phyloP scores from a whole-genome alignment of 2,888 invertebrate species.

The Phorcus lineatus region DNA sequence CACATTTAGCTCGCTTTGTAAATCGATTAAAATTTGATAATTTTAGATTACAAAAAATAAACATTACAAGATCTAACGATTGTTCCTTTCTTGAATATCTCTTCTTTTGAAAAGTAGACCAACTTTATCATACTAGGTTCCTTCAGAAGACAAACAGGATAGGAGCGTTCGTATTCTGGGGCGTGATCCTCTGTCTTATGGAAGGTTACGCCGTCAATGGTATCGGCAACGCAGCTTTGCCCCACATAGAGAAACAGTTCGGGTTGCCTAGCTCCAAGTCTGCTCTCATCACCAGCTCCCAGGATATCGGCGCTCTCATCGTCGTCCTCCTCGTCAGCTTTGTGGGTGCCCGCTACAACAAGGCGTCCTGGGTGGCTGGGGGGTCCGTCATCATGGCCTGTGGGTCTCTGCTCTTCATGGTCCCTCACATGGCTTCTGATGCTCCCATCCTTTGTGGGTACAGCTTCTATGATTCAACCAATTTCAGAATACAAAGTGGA shows the following conservation, averaged over 20 bases:
- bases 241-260: slow-evolving; percentile 56
- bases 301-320: slow-evolving; percentile 47
- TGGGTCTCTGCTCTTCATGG: slow-evolving; percentile 56
- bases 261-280: slow-evolving; percentile 47
- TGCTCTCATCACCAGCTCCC: slow-evolving; percentile 33
- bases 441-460: not conserved
- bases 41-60: too few species aligned
- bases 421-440: slow-evolving; percentile 49
- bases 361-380: slow-evolving; percentile 48
- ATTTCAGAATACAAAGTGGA: too few species aligned
- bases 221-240: slow-evolving; percentile 53
- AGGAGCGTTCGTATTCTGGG: slow-evolving; percentile 47
- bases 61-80: too few species aligned
- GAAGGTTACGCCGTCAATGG: slow-evolving; percentile 62
- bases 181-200: slow-evolving; percentile 50
- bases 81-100: too few species aligned
- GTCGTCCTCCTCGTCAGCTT: slow-evolving; percentile 55
- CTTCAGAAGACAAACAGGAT: slow-evolving; percentile 48
- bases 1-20: too few species aligned
- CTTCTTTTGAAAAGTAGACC: too few species aligned
- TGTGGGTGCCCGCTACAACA: slow-evolving; percentile 51
- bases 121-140: slow-evolving; percentile 34
- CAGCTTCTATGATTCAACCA: too few species aligned
- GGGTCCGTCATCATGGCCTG: slow-evolving; percentile 55
- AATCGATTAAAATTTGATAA: too few species aligned